Conservation (phyloP, 2,797 vertebrate genomes). For the Cichlasoma orientale region DNA sequence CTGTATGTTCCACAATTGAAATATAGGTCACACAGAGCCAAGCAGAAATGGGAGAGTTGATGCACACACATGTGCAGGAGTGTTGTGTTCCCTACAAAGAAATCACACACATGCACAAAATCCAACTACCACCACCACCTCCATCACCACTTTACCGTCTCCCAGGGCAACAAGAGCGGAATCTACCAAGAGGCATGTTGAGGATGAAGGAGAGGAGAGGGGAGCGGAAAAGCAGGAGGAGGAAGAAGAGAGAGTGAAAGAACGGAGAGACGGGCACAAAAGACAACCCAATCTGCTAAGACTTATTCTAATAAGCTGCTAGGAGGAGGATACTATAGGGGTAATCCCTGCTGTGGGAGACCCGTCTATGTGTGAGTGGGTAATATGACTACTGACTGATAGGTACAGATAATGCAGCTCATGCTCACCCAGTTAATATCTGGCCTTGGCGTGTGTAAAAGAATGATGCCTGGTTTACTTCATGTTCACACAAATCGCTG, state of each 20-base stretch:
- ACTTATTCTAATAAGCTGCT: slow-evolving; percentile 25
- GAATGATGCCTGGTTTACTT: background rate
- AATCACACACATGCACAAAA: slow-evolving; percentile 37
- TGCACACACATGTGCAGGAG: slow-evolving; percentile 16
- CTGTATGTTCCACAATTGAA: slow-evolving; percentile 21
- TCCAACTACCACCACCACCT: slow-evolving; percentile 11
- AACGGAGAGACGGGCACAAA: slow-evolving; percentile 37
- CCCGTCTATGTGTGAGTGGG: background rate
- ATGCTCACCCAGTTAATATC: background rate
- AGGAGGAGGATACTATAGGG: slow-evolving; percentile 10
- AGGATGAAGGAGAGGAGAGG: slow-evolving; percentile 44
- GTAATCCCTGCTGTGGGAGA: slow-evolving; percentile 18
- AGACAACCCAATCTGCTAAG: slow-evolving; percentile 27
- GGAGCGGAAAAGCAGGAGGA: slow-evolving; percentile 25
- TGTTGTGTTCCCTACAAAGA: slow-evolving; percentile 50
- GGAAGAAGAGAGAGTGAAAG: slow-evolving; percentile 23
- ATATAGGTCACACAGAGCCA: slow-evolving; percentile 62
- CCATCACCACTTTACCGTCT: slow-evolving; percentile 63
- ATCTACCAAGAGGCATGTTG: slow-evolving; percentile 59
- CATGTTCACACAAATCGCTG: background rate
- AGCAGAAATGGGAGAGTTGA: slow-evolving; percentile 41
- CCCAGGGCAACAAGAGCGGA: slow-evolving; percentile 74
- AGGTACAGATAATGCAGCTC: background rate
- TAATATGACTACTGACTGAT: background rate
- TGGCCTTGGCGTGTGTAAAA: background rate